Base-by-base conservation (phyloP, 2,113 vertebrate genomes). In the Alectura lathami region DNA sequence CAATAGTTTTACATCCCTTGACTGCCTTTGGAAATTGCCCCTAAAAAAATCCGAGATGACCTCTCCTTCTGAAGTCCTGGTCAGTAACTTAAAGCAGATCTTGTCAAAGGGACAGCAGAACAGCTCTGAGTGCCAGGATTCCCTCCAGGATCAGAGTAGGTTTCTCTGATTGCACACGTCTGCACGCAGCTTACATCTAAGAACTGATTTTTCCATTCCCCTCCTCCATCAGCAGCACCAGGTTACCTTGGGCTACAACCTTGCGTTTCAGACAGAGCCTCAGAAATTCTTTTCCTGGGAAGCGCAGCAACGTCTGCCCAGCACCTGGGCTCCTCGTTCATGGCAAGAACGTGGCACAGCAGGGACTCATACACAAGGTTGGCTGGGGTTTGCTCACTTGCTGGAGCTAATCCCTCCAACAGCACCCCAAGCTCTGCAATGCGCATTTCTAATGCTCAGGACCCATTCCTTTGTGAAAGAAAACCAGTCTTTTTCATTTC, bases 401-500 rank as follows among this genome's bases (percentile, higher is more conserved):
- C 68, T 13, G 51, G 48, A 70, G 69, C 62, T 72, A n/a, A 74
- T 85, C 54, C 85, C 12, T 48, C 74, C 29, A 22, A 11, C 21
- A 68, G 56, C 86, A 60, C 27, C 45, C 27, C 45, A 7, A n/a
- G 82, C 76, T 83, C 88, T 60, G 89, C 64, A 64, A 26, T 4
- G 76, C 12, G 56, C 43, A 45, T 42, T 74, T 24, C 84, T 22
- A 38, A 59, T 0, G 9, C 64, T 78, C 63, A 69, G 68, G 40
- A 47, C 64, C 75, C 48, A 42, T 17, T 91, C 38, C n/a, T 94
- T 50, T 62, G 30, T 24, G 18, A 83, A 88, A 64, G 78, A 85
- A 94, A 93, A 89, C 1, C 23, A 75, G 81, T 0, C 67, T 87
- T 56, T 96, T 66, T 84, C 63, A 84, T 95, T 95, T 95, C 90